Conservation (phyloP, 2,888 invertebrate species). For the Mechanitis messenoides region DNA sequence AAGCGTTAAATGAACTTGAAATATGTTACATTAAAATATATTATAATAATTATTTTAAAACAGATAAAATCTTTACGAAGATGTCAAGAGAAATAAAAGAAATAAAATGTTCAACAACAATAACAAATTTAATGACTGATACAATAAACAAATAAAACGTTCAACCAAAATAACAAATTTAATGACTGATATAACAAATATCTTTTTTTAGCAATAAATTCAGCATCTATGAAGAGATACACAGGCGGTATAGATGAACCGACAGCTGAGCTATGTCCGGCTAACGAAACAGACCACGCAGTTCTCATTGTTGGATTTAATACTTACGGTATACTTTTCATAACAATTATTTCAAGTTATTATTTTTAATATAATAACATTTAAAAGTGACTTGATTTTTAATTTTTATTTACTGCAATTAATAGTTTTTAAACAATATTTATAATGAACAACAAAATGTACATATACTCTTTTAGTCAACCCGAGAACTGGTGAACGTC, state of each 20-base stretch:
- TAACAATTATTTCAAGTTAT: too few species aligned
- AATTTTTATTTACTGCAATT: too few species aligned
- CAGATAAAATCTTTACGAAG: neutral
- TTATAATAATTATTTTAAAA: neutral
- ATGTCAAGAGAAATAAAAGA: neutral
- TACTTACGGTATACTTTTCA: constrained; percentile 30
- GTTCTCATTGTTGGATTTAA: constrained; percentile 44
- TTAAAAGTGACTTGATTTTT: too few species aligned
- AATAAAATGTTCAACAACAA: neutral
- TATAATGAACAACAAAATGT: too few species aligned
- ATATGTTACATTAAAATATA: too few species aligned
- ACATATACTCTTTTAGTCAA: constrained; percentile 31
- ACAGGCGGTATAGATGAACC: constrained; percentile 43
- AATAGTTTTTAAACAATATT: constrained; percentile 6
- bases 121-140: neutral
- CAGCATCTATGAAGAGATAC: constrained; percentile 41
- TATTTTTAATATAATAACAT: too few species aligned
- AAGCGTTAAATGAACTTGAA: too few species aligned
- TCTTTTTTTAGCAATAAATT: constrained; percentile 44
- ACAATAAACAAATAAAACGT: too few species aligned
- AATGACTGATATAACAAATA: neutral
- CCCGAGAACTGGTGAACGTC: constrained; percentile 13
- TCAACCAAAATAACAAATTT: neutral
- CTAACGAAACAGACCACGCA: constrained; percentile 34
- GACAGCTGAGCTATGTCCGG: constrained; percentile 33